These are phyloP conservation scores for Listronotus oregonensis DNA, from an alignment of 1,140 invertebrate genomes.

Conservation along the genomic window DNA sequence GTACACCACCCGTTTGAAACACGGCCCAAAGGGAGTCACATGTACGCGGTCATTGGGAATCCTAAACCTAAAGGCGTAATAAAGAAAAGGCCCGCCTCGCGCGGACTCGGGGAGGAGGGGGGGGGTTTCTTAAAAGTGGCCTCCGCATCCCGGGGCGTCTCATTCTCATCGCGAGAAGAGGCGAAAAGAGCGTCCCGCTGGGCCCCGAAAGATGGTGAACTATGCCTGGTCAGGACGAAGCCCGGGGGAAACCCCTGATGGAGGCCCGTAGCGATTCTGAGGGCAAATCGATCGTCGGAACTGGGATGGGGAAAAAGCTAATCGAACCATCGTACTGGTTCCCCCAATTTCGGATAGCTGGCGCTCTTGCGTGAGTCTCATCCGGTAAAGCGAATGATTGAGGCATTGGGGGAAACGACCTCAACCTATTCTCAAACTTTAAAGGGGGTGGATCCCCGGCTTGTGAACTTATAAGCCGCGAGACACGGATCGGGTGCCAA, in stretches of 20 bases:
- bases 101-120: conserved; percentile 37
- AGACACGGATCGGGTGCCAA: conserved; percentile 68
- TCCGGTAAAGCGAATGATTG: conserved; percentile 85
- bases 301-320: conserved; percentile 92
- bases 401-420: conserved; percentile 77
- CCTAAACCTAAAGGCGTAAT: conserved; percentile 55
- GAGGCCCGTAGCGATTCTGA: conserved; percentile 87
- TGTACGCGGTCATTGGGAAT: conserved; percentile 77
- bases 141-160: conserved; percentile 50
- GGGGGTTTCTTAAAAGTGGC: conserved; percentile 50
- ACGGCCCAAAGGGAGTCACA: conserved; percentile 90
- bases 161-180: conserved; percentile 57
- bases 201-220: conserved; percentile 91
- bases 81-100: conserved; percentile 49
- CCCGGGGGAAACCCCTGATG: conserved; percentile 69
- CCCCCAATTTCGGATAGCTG: conserved; percentile 79
- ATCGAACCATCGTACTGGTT: conserved; percentile 90
- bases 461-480: conserved; percentile 62
- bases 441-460: conserved; percentile 78
- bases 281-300: conserved; percentile 90
- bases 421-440: conserved; percentile 90
- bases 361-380: conserved; percentile 64
- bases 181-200: conserved; percentile 72
- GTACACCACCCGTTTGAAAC: conserved; percentile 93
- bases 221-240: conserved; percentile 64